Percentiles rank a stretch among this genome's conserved stretches.
phyloP scores from a whole-genome alignment of 2,888 invertebrate genomes.

The Bembecia ichneumoniformis region DNA sequence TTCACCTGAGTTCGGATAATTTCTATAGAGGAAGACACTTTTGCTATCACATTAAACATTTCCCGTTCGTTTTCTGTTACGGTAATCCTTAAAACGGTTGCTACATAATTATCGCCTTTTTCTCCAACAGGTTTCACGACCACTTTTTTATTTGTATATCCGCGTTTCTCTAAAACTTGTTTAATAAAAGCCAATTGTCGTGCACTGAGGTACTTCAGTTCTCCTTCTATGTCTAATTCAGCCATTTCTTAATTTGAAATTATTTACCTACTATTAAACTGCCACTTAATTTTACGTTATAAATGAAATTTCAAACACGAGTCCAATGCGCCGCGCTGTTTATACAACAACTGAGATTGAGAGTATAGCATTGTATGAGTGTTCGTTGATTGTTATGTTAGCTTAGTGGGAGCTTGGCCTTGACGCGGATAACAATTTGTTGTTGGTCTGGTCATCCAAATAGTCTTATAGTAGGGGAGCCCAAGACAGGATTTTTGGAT shows the following conservation, averaged over 20 bases:
- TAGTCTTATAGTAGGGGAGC: too few relatives aligned
- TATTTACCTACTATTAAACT: not conserved
- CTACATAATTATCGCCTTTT: conserved; percentile 24
- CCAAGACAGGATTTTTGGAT: too few relatives aligned
- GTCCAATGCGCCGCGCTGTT: not conserved
- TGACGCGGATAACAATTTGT: too few relatives aligned
- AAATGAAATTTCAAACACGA: not conserved
- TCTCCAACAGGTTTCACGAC: not conserved
- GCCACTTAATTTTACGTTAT: not conserved
- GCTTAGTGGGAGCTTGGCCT: too few relatives aligned
- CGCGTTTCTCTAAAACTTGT: not conserved
- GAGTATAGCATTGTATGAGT: not conserved
- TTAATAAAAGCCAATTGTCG: not conserved
- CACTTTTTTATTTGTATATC: not conserved
- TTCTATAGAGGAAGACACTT: not conserved
- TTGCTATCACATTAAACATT: not conserved
- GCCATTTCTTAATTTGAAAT: not conserved
- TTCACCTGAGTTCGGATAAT: not conserved
- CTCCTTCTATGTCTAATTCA: not conserved
- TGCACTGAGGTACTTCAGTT: not conserved
- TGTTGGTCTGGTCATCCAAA: too few relatives aligned
- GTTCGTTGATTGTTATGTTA: too few relatives aligned
- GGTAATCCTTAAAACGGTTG: not conserved
- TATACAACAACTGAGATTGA: too few relatives aligned
- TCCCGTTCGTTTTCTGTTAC: not conserved